phyloP scores from a whole-genome alignment of 2,888 invertebrate genomes.

The Heliconius erato region DNA sequence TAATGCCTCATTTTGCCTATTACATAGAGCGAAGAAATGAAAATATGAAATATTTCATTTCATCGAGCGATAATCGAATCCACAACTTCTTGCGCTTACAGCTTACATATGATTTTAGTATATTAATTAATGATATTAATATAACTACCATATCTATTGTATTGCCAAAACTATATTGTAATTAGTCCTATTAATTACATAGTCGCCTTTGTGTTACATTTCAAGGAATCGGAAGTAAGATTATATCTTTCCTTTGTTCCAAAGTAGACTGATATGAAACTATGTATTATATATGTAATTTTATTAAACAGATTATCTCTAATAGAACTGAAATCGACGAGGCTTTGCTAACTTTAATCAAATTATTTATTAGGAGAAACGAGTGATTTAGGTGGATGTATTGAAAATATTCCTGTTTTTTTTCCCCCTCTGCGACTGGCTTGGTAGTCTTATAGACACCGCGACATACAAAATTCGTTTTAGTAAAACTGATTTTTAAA shows the following conservation, averaged over 20 bases:
- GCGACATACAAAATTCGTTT: too few species aligned
- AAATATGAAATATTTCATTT: too few species aligned
- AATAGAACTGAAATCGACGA: conserved; percentile 17
- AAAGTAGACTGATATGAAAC: not conserved
- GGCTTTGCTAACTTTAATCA: conserved; percentile 3
- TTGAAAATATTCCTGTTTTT: not conserved
- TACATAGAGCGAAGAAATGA: too few species aligned
- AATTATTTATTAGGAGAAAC: conserved; percentile 6
- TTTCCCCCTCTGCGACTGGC: too few species aligned
- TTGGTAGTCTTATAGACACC: too few species aligned
- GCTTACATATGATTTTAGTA: too few species aligned
- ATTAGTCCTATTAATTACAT: not conserved
- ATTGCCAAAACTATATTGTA: not conserved
- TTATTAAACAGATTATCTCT: conserved; percentile 10
- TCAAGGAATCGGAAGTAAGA: not conserved
- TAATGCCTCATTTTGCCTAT: too few species aligned
- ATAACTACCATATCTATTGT: not conserved
- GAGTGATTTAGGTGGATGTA: conserved; percentile 10
- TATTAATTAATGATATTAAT: too few species aligned
- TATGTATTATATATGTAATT: too few species aligned
- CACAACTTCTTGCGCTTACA: too few species aligned
- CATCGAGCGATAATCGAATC: too few species aligned
- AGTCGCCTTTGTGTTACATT: not conserved
- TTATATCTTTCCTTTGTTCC: not conserved
- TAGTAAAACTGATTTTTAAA: too few species aligned